These are phyloP conservation scores for Acestrorhynchus altus DNA, from an alignment of 2,797 vertebrate genomes.

Conservation along the genomic window DNA sequence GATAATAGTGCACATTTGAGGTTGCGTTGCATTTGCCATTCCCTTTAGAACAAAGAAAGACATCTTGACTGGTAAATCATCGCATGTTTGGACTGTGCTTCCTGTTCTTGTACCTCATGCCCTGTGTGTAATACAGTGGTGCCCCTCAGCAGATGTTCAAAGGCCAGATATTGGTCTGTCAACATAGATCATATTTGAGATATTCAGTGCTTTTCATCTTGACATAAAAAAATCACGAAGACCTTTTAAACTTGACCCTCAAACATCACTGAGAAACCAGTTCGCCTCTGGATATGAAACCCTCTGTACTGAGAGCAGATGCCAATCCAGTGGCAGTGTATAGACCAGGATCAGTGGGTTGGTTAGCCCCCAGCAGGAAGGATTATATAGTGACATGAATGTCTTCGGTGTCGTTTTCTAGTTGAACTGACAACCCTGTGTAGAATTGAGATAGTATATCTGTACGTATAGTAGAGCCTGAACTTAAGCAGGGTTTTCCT, in stretches of 20 bases:
- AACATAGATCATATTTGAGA: neutral
- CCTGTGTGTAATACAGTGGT: neutral
- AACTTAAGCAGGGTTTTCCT: too few species aligned
- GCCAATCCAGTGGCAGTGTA: slow-evolving; percentile 34
- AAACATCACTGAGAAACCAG: neutral
- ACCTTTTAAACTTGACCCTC: slow-evolving; percentile 17
- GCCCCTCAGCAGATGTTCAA: neutral
- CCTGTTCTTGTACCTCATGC: neutral
- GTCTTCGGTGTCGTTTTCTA: slow-evolving; percentile 13
- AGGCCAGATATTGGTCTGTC: neutral
- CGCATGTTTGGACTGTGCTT: neutral
- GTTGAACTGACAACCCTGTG: too few species aligned
- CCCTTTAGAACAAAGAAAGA: neutral
- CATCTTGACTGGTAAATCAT: neutral
- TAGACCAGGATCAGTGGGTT: slow-evolving; percentile 41
- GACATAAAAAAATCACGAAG: slow-evolving; percentile 23
- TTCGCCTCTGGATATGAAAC: slow-evolving; percentile 29
- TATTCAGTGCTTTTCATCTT: slow-evolving; percentile 18
- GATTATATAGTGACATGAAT: slow-evolving; percentile 34
- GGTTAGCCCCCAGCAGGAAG: slow-evolving; percentile 31
- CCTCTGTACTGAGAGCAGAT: slow-evolving; percentile 18
- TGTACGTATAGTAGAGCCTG: too few species aligned
- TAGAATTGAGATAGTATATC: too few species aligned
- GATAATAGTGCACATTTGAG: neutral
- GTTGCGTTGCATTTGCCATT: neutral